Conservation (phyloP, 2,888 invertebrate species). For the Sarcophaga caerulescens region DNA sequence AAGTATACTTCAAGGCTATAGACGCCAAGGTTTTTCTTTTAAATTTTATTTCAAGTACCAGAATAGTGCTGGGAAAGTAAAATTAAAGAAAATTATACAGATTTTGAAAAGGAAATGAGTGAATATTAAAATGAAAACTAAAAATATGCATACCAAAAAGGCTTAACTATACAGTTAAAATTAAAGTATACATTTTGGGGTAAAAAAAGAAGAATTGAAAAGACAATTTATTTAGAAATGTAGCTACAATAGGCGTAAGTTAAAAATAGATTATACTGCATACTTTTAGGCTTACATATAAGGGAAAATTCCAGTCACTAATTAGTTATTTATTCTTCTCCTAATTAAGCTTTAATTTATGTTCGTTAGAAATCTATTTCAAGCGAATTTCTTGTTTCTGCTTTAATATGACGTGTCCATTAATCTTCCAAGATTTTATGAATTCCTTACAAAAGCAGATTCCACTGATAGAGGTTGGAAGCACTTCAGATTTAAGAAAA, state of each 20-base stretch:
- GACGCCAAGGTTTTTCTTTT: constrained; percentile 2
- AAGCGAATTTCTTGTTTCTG: too few relatives aligned
- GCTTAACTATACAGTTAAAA: not conserved
- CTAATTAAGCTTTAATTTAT: too few relatives aligned
- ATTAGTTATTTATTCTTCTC: too few relatives aligned
- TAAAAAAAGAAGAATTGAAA: not conserved
- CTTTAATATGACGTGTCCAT: too few relatives aligned
- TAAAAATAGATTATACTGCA: constrained; percentile 1
- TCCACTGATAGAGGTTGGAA: too few relatives aligned
- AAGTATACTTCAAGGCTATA: constrained; percentile 49
- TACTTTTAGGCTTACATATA: too few relatives aligned
- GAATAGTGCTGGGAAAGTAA: constrained; percentile 31
- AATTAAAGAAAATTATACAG: constrained; percentile 45
- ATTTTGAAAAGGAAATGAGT: constrained; percentile 3
- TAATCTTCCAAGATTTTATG: too few relatives aligned
- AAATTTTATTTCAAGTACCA: constrained; percentile 9
- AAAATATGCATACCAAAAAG: not conserved
- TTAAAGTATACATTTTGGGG: not conserved
- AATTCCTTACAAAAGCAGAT: too few relatives aligned
- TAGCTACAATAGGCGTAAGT: not conserved
- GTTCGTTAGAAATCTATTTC: too few relatives aligned
- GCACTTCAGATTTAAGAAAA: too few relatives aligned
- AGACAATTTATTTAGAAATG: too few relatives aligned
- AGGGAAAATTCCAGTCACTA: too few relatives aligned
- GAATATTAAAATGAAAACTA: constrained; percentile 2